Base-by-base conservation (phyloP, 2,888 invertebrate species). In the Therioaphis trifolii region DNA sequence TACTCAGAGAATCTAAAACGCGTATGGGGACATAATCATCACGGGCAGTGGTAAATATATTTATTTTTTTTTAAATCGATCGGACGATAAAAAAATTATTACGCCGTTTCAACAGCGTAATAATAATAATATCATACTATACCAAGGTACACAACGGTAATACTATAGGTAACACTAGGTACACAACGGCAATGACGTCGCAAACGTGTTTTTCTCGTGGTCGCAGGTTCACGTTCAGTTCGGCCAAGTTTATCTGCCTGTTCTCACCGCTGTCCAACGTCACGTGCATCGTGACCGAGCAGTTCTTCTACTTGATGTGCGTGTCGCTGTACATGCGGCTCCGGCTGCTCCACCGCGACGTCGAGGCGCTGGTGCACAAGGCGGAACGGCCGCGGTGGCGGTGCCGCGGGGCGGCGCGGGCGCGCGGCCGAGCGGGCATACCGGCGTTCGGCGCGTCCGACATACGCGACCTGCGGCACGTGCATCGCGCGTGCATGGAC, bases 271-370 rank as follows among this genome's bases (percentile, higher is more conserved):
- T 79, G 55, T 79, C 79, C n/a, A 79, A 79, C 58, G 29, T 79
- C 79, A 55, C 79, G 14, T 79, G 79, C 58, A 43, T 79, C 21
- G 58, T 79, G 27, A 15, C 71, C 43, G 79, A 79, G 15, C 79
- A 79, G 69, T 69, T 79, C 4, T 79, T 79, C 69, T 79, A 79
- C 27, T 15, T 79, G 40, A 69, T 69, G 79, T 79, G 79, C 43
- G 9, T 79, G 5, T 79, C 79, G 3, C 43, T 79, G 24, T 71
- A 79, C 4, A 69, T 79, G 0, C 69, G 79, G n/a, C 69, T 79
- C 4, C 27, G 55, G 9, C n/a, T 29, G 0, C 43, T 79, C n/a
- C 79, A 71, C 58, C 4, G 43, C 4, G 79, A 79, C 27, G 43
- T 79, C 63, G 12, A 82, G 24, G 24, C 35, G 4, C 74, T 74